Evolutionary conservation across 2,888 invertebrate genomes (phyloP), one percentile per base, ranked within the genome.

Genomic region (Aphodius sticticus): DNA sequence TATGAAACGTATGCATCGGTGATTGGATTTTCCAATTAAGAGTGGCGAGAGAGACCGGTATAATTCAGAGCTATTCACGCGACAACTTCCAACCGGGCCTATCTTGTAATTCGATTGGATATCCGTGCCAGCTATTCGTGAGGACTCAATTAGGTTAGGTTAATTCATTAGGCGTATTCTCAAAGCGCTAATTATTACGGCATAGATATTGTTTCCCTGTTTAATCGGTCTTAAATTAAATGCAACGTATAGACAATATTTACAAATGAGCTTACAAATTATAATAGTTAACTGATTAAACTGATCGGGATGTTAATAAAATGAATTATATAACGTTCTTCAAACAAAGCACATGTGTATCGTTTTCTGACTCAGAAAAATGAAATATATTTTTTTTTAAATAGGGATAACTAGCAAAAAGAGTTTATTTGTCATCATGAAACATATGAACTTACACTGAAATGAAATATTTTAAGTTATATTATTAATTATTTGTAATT

Each of bases 1-100:
- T 74, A 71, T 71, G 37, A 37, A 74, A 37, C 37, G 74, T 74
- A 37, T 74, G 74, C 74, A 74, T 36, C 74, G 16, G 74, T n/a
- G 37, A 74, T 74, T 74, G 16, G 74, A 74, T 74, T 74, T 37
- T 74, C 74, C 35, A 74, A 74, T 74, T 74, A 74, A 36, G 35
- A 74, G n/a, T 26, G 36, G 36, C n/a, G 74, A 35, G 12, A 35
- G 35, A 74, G n/a, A 74, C 53, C 53, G 53, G 53, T 53, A 53
- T 53, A 53, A 53, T 53, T 53, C 53, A 12, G 53, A 53, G 53
- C 53, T 53, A 53, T 53, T 53, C 53, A 53, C 53, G 53, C 53
- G 7, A 53, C 53, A 53, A 53, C 53, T 53, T 53, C 53, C 53
- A 53, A 7, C 9, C 53, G 53, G 53, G 53, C 53, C 53, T 53